Evolutionary conservation across 2,797 vertebrate species (phyloP).

Genomic region (Helicolenus hilgendorfi): DNA sequence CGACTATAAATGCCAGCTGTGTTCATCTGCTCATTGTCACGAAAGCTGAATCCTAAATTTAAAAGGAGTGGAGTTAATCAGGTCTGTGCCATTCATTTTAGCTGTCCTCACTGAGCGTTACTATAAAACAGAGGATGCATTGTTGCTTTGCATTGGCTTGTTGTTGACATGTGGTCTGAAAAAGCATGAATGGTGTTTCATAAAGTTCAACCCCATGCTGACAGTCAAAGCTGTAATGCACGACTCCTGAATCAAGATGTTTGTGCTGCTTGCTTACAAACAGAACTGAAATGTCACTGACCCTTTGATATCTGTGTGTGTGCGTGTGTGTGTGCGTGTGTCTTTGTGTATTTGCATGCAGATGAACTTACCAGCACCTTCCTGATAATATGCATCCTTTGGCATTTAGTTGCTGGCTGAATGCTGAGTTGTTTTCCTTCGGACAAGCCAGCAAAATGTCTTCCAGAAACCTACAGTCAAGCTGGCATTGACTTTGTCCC

Average conservation of each 20-base stretch:
- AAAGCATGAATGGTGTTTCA: background rate
- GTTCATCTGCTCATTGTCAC: background rate
- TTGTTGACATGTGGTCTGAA: background rate
- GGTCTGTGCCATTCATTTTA: background rate
- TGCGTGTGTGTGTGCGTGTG: background rate
- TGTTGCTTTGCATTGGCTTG: background rate
- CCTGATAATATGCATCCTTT: background rate
- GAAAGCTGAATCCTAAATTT: background rate
- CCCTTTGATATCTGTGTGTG: constrained; percentile 43
- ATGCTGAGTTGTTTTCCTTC: background rate
- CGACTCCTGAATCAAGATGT: constrained; percentile 10
- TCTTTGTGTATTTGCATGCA: constrained; percentile 9
- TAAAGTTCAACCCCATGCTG: constrained; percentile 26
- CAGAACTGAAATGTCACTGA: constrained; percentile 58
- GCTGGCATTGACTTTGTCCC: background rate
- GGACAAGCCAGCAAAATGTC: background rate
- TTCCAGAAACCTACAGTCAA: background rate
- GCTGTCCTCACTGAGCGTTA: background rate
- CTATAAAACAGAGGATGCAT: background rate
- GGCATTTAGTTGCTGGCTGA: background rate
- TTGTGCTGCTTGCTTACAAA: constrained; percentile 3
- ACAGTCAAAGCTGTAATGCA: background rate
- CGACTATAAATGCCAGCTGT: background rate
- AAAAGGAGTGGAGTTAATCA: background rate
- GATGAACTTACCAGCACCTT: constrained; percentile 1